phyloP scores from a whole-genome alignment of 2,888 invertebrate genomes.

The Lasiommata megera region DNA sequence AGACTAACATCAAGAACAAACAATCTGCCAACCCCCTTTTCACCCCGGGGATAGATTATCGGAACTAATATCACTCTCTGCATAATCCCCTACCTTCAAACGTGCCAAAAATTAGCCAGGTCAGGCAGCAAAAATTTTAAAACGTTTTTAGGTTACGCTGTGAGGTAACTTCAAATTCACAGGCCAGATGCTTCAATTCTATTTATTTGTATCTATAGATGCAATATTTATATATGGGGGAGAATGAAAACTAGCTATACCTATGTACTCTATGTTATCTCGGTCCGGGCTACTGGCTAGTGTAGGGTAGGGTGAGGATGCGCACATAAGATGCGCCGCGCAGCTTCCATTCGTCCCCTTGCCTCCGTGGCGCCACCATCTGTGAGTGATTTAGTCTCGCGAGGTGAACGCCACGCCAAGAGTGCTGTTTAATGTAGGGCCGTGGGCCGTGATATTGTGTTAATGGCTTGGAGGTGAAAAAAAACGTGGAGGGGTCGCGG shows the following conservation, averaged over 20 bases:
- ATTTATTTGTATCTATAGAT: too few relatives aligned
- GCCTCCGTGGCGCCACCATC: constrained; percentile 69
- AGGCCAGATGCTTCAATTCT: too few relatives aligned
- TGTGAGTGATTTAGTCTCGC: constrained; percentile 56
- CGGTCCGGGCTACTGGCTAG: constrained; percentile 18
- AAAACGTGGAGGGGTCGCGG: constrained; percentile 78
- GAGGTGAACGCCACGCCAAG: constrained; percentile 54
- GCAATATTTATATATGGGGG: too few relatives aligned
- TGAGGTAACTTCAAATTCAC: too few relatives aligned
- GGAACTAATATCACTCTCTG: too few relatives aligned
- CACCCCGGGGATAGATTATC: too few relatives aligned
- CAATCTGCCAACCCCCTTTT: too few relatives aligned
- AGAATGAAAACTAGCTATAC: constrained; percentile 9
- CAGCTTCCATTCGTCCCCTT: constrained; percentile 63
- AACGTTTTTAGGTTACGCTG: too few relatives aligned
- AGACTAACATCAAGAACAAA: too few relatives aligned
- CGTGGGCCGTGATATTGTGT: constrained; percentile 58
- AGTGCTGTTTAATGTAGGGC: constrained; percentile 36
- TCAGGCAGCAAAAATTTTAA: too few relatives aligned
- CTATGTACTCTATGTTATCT: constrained; percentile 4
- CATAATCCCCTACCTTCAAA: too few relatives aligned
- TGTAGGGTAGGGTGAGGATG: constrained; percentile 60
- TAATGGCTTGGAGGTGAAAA: constrained; percentile 72
- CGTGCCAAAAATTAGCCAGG: too few relatives aligned
- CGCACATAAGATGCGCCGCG: constrained; percentile 73